Conservation (phyloP, 2,797 vertebrate species). For the Gadopsis marmoratus region DNA sequence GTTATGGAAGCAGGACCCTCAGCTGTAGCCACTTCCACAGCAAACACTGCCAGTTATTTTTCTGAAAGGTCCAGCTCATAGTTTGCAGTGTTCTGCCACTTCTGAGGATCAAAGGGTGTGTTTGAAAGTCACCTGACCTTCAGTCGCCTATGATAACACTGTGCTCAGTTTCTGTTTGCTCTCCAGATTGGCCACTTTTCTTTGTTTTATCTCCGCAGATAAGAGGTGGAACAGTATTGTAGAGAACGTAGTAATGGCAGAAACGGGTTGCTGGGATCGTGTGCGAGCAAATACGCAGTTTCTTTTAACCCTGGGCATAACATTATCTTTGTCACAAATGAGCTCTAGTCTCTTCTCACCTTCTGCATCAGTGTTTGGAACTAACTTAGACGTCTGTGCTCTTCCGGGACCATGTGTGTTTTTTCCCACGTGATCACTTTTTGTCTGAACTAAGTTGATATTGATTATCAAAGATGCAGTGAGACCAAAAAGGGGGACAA, state of each 20-base stretch:
- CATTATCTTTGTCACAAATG: constrained; percentile 22
- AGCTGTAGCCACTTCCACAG: constrained; percentile 10
- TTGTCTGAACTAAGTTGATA: constrained; percentile 23
- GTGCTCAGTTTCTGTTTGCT: constrained; percentile 48
- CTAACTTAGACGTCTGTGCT: constrained; percentile 25
- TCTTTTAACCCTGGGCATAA: constrained; percentile 33
- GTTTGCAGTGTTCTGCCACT: constrained; percentile 14
- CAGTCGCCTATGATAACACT: constrained; percentile 41
- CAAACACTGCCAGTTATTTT: constrained; percentile 43
- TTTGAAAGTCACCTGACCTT: constrained; percentile 57
- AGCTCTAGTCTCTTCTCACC: constrained; percentile 29
- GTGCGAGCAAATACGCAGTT: constrained; percentile 19
- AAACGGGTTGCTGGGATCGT: constrained; percentile 20
- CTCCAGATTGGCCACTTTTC: constrained; percentile 31
- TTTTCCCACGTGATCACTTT: constrained; percentile 1
- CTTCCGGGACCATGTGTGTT: constrained; percentile 8
- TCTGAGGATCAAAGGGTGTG: constrained; percentile 5
- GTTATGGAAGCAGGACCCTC: constrained; percentile 3
- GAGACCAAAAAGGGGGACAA: constrained; percentile 62
- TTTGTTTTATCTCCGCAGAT: constrained; percentile 64
- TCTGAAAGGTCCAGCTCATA: neutral
- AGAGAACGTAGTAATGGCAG: constrained; percentile 26
- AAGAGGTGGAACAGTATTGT: constrained; percentile 55
- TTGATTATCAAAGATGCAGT: constrained; percentile 45
- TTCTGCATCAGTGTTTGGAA: constrained; percentile 30